Percentiles rank a stretch among this genome's conserved stretches.
Evolutionary conservation across 2,113 vertebrate species (phyloP).

Genomic region (Meles meles): DNA sequence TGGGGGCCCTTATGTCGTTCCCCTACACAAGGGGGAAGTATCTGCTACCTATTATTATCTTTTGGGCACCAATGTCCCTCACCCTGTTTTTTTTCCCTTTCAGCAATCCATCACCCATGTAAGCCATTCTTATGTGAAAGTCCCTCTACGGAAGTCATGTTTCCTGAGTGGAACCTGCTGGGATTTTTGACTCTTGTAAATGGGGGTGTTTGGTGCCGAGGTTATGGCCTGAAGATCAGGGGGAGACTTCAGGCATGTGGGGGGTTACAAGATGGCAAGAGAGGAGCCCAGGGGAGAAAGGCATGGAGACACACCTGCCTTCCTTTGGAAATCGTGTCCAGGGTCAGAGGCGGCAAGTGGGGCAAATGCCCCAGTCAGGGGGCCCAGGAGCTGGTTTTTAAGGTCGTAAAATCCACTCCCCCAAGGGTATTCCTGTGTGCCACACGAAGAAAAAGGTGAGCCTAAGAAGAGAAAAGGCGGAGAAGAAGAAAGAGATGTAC

Average conservation of each 20-base stretch:
- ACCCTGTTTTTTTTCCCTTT: too few relatives aligned
- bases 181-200: neutral
- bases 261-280: too few relatives aligned
- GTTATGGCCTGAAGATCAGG: neutral
- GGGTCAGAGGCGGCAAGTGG: too few relatives aligned
- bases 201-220: neutral
- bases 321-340: neutral
- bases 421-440: neutral
- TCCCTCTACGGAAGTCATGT: neutral
- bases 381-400: neutral
- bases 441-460: neutral
- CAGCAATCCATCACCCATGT: neutral
- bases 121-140: neutral
- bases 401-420: neutral
- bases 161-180: neutral
- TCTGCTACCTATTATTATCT: neutral
- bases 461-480: neutral
- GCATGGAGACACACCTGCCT: neutral
- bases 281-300: neutral
- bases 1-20: neutral
- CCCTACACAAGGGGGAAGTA: fast-evolving
- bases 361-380: neutral
- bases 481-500: neutral
- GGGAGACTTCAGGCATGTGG: fast-evolving
- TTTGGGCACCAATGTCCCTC: fast-evolving